phyloP scores from a whole-genome alignment of 1,140 invertebrate species.

The Brachionus plicatilis region DNA sequence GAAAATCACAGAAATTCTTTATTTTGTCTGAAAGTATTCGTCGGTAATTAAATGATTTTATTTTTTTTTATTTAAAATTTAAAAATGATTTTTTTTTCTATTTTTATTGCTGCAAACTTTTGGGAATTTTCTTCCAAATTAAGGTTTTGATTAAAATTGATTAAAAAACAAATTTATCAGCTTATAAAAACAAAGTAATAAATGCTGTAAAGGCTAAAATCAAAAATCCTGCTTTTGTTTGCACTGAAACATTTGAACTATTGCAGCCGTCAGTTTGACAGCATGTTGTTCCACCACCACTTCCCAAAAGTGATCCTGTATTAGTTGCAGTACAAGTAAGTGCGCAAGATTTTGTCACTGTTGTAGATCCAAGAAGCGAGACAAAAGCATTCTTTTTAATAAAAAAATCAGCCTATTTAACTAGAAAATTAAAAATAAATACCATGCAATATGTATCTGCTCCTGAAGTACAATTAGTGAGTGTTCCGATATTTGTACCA shows the following conservation, averaged over 20 bases:
- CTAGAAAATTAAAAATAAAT: neutral
- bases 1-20: too few relatives aligned
- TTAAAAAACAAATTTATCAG: neutral
- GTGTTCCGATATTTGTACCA: neutral
- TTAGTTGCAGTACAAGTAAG: neutral
- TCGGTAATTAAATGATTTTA: too few relatives aligned
- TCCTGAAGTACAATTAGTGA: neutral
- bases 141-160: neutral
- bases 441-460: neutral
- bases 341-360: neutral
- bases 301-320: neutral
- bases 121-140: too few relatives aligned
- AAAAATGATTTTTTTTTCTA: too few relatives aligned
- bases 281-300: neutral
- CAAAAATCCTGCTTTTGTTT: neutral
- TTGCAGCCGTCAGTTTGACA: neutral
- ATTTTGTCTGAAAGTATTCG: too few relatives aligned
- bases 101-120: too few relatives aligned
- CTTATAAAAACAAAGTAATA: neutral
- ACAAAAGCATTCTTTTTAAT: neutral
- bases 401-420: neutral
- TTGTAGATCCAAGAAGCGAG: neutral
- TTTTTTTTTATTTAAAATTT: too few relatives aligned
- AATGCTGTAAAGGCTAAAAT: neutral
- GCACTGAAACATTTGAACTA: neutral